phyloP scores from a whole-genome alignment of 2,113 vertebrate genomes.

The Coturnix japonica region DNA sequence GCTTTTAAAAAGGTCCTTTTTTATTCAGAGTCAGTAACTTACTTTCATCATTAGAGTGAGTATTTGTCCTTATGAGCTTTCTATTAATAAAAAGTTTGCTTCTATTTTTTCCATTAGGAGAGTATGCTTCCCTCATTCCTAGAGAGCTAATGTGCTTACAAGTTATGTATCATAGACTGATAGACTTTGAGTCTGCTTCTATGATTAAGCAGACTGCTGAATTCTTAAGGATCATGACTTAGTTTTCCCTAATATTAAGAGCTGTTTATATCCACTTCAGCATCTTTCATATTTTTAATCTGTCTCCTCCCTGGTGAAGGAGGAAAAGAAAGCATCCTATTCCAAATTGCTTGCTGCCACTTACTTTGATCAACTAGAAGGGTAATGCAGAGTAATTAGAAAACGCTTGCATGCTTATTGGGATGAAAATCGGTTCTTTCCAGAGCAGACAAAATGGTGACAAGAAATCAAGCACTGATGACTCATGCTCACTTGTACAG shows the following conservation, averaged over 20 bases:
- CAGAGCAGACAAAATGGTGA: neutral
- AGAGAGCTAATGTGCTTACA: neutral
- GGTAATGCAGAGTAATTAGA: neutral
- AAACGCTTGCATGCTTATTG: neutral
- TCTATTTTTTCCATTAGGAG: neutral
- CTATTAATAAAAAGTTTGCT: constrained; percentile 9
- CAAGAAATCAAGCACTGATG: neutral
- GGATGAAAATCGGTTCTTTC: neutral
- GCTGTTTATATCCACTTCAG: neutral
- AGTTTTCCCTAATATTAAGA: neutral
- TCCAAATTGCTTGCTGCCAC: neutral
- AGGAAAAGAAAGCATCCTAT: neutral
- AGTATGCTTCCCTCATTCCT: neutral
- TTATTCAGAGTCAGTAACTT: constrained; percentile 1
- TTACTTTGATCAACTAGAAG: neutral
- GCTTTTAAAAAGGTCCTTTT: constrained; percentile 37
- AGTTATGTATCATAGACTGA: neutral
- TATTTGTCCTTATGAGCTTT: neutral
- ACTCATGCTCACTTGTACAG: neutral
- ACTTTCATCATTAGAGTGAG: neutral
- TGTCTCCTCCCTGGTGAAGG: neutral
- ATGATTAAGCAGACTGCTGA: neutral
- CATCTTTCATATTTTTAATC: neutral
- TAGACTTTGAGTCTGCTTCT: neutral
- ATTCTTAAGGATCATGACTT: neutral